Conservation (phyloP, 2,888 invertebrate genomes). For the Amphipyra tragopoginis region DNA sequence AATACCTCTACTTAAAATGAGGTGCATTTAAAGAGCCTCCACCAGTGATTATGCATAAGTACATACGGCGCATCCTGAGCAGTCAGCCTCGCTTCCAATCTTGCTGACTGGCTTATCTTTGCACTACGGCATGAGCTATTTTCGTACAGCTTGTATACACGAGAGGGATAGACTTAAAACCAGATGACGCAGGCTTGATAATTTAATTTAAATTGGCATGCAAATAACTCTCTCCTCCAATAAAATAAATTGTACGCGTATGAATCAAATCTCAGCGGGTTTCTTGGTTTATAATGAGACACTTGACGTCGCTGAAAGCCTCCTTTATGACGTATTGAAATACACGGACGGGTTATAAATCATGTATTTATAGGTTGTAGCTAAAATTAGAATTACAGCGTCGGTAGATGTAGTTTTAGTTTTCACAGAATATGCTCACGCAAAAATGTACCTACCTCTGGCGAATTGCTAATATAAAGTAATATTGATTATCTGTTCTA, state of each 20-base stretch:
- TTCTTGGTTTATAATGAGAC: slow-evolving; percentile 28
- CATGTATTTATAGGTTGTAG: slow-evolving; percentile 27
- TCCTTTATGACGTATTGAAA: slow-evolving; percentile 17
- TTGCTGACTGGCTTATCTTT: too few species aligned
- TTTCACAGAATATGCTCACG: neutral
- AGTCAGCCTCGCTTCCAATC: too few species aligned
- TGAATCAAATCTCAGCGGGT: neutral
- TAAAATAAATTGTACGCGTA: neutral
- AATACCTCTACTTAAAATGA: too few species aligned
- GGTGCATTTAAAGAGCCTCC: too few species aligned
- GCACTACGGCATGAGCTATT: too few species aligned
- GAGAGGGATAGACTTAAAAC: too few species aligned
- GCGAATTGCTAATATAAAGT: neutral
- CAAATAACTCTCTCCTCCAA: neutral
- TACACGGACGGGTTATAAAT: slow-evolving; percentile 34
- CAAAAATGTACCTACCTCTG: neutral
- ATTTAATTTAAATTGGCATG: slow-evolving; percentile 17
- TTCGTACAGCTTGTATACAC: too few species aligned
- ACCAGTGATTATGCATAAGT: too few species aligned
- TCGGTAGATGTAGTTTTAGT: slow-evolving; percentile 26
- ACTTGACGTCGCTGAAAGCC: slow-evolving; percentile 13
- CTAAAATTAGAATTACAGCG: neutral
- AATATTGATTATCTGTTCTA: too few species aligned
- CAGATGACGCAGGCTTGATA: neutral
- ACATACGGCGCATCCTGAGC: too few species aligned